Evolutionary conservation across 2,888 invertebrate genomes (phyloP), one percentile per base, ranked within the genome.

Genomic region (Drosophila testacea): DNA sequence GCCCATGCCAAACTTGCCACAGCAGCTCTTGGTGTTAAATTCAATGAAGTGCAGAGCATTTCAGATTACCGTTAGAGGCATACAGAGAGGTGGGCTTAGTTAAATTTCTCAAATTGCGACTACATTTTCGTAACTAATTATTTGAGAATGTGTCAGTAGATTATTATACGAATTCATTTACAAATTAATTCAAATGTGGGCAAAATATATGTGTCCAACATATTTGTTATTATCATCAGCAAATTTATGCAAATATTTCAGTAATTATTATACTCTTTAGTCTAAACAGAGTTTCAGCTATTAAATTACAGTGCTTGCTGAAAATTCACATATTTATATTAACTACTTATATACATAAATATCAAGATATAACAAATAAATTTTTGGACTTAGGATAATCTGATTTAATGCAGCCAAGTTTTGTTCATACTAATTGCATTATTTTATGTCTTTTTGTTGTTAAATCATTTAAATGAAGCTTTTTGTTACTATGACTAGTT

Each of bases 41-140:
- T 66, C 65, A 78, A 70, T 76, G 64, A 80, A 77, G 75, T 83
- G 83, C 54, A 16, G 11, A 63, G 32, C 42, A 57, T 64, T 61
- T 65, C 13, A 13, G 47, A 48, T 62, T 55, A 38, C 22, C 41
- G 32, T 22, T 22, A 47, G 54, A 30, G 38, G 32, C 41, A 39
- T 10, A 38, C 11, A 3, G 0, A 4, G 30, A 6, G 30, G 30
- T n/a, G 16, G 11, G 6, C 4, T 34, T 34, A 16, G 4, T 11
- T 11, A 34, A 48, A 48, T 48, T 34, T 22, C 7, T 46, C 22
- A 27, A 27, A 44, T 44, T 27, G 2, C 27, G 7, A 13, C 10
- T 10, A 22, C 9, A 50, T 22, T 34, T 22, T 6, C 0, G 4
- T 10, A 1, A 13, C 4, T 48, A 48, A 32, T 32, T 32, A 48